Evolutionary conservation across 1,140 invertebrate genomes (phyloP).

Genomic region (Eulimnadia texana): DNA sequence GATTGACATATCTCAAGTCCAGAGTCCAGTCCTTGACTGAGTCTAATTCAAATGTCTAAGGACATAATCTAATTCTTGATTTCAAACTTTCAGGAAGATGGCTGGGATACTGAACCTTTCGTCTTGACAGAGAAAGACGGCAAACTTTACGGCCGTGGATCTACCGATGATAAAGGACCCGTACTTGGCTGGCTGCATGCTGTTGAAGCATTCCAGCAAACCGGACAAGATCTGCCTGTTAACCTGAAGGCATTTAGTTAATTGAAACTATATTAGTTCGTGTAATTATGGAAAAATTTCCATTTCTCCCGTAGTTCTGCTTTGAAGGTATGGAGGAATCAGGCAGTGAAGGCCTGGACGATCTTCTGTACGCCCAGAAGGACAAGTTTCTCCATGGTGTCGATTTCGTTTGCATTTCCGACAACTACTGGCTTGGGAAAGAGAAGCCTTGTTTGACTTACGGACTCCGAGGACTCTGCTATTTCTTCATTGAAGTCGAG

Average conservation of each 20-base stretch:
- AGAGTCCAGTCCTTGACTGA: too few species aligned
- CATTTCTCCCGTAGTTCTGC: slow-evolving; percentile 46
- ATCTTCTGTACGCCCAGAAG: slow-evolving; percentile 58
- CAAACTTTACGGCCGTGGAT: slow-evolving; percentile 82
- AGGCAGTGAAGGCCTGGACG: slow-evolving; percentile 88
- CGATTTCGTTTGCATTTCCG: slow-evolving; percentile 94
- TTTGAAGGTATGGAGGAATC: slow-evolving; percentile 99
- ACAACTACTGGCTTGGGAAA: slow-evolving; percentile 97
- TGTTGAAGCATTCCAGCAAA: slow-evolving; percentile 69
- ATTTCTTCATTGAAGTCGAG: slow-evolving; percentile 77
- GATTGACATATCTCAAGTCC: not conserved
- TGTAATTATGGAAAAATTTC: not conserved
- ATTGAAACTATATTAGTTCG: not conserved
- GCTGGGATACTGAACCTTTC: slow-evolving; percentile 94
- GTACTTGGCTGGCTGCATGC: slow-evolving; percentile 89
- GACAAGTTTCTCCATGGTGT: slow-evolving; percentile 63
- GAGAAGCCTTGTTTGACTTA: slow-evolving; percentile 94
- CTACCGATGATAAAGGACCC: slow-evolving; percentile 88
- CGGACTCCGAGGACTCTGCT: slow-evolving; percentile 83
- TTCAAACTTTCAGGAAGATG: slow-evolving; percentile 70
- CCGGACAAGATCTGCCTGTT: slow-evolving; percentile 57
- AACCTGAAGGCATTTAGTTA: slow-evolving; percentile 62
- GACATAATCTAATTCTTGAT: too few species aligned
- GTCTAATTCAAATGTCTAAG: too few species aligned
- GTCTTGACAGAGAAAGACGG: slow-evolving; percentile 70